Evolutionary conservation across 2,888 invertebrate genomes (phyloP).

Genomic region (Seladonia tumulorum): DNA sequence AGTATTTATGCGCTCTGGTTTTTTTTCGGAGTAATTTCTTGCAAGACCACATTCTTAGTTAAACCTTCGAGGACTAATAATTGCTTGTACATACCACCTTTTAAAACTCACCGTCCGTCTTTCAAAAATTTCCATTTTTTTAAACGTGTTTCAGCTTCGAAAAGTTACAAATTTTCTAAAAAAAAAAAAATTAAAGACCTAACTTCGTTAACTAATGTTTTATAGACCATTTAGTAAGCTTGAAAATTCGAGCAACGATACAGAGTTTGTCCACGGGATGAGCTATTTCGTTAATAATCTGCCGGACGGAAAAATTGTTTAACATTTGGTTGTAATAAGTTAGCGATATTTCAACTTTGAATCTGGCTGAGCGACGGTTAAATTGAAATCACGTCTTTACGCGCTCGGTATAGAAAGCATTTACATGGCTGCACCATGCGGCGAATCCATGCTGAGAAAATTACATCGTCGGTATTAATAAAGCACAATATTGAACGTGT

Average conservation of each 20-base stretch:
- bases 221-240: too few species aligned
- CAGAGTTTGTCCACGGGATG: neutral
- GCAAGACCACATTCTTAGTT: too few species aligned
- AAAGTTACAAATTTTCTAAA: too few species aligned
- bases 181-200: too few species aligned
- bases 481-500: slow-evolving; percentile 31
- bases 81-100: neutral
- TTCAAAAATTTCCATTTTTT: neutral
- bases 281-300: slow-evolving; percentile 22
- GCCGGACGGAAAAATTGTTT: slow-evolving; percentile 29
- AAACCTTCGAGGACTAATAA: neutral
- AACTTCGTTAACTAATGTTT: too few species aligned
- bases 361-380: slow-evolving; percentile 39
- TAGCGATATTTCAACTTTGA: slow-evolving; percentile 33
- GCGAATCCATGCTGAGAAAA: slow-evolving; percentile 54
- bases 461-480: slow-evolving; percentile 54
- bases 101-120: neutral
- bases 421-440: slow-evolving; percentile 34
- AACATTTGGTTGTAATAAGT: neutral
- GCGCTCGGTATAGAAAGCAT: slow-evolving; percentile 14
- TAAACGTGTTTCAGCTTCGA: too few species aligned
- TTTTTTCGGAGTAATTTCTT: neutral
- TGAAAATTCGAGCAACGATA: neutral
- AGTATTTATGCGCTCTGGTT: neutral
- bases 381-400: slow-evolving; percentile 43